Percentiles rank a stretch among this genome's conserved stretches.
These are phyloP conservation scores for Dicyrtomina minuta DNA, from an alignment of 2,888 invertebrate genomes.

Conservation along the genomic window DNA sequence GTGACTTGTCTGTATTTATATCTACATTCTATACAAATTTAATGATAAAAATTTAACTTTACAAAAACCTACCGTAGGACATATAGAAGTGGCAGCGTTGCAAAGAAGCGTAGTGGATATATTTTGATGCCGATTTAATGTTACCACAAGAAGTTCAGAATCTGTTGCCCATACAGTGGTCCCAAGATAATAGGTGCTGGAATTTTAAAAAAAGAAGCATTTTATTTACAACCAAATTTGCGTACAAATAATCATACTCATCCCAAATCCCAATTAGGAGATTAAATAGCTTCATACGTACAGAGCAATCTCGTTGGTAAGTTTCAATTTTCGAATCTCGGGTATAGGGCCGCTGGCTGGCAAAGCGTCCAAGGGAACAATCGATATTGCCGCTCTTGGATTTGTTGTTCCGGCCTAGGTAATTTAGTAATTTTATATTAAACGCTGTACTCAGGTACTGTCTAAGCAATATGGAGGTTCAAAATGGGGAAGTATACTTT, in stretches of 20 bases:
- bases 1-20: too few species aligned
- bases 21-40: too few species aligned
- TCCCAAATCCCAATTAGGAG: neutral
- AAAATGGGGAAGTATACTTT: too few species aligned
- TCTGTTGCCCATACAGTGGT: slow-evolving; percentile 74
- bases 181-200: slow-evolving; percentile 55
- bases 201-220: slow-evolving; percentile 1
- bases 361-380: slow-evolving; percentile 52
- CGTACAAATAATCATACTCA: slow-evolving; percentile 5
- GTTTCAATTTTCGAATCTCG: neutral
- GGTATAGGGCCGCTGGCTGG: neutral
- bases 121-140: slow-evolving; percentile 89
- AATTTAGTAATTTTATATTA: too few species aligned
- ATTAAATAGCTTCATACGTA: neutral
- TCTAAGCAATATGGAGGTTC: too few species aligned
- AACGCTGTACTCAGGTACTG: too few species aligned
- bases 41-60: slow-evolving; percentile 51
- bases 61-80: neutral
- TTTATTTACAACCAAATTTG: neutral
- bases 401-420: slow-evolving; percentile 51
- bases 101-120: slow-evolving; percentile 63
- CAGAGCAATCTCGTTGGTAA: neutral
- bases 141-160: slow-evolving; percentile 71
- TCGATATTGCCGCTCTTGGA: slow-evolving; percentile 56
- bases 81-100: neutral